These are phyloP conservation scores for Hycleus cichorii DNA, from an alignment of 1,140 invertebrate genomes.

Conservation along the genomic window DNA sequence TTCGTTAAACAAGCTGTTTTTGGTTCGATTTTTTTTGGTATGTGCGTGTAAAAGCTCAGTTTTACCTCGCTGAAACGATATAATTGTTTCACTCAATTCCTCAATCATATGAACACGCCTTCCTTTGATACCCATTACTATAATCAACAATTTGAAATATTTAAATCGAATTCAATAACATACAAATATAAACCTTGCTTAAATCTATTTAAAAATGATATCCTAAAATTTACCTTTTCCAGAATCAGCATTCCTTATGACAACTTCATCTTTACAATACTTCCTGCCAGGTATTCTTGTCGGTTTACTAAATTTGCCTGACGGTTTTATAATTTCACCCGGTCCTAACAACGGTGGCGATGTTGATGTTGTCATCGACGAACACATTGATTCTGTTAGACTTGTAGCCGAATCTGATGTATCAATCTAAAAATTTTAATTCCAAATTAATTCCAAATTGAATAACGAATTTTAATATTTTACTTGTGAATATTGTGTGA, in stretches of 20 bases:
- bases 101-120: conserved; percentile 95
- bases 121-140: conserved; percentile 98
- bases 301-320: conserved; percentile 81
- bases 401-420: conserved; percentile 30
- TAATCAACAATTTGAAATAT: conserved; percentile 37
- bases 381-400: conserved; percentile 32
- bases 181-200: no score
- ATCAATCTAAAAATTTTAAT: conserved; percentile 27
- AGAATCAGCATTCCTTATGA: conserved; percentile 87
- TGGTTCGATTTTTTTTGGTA: no score
- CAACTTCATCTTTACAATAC: conserved; percentile 88
- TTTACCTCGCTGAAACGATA: conserved; percentile 97
- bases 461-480: not conserved
- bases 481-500: conserved; percentile 48
- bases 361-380: conserved; percentile 41
- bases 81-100: conserved; percentile 94
- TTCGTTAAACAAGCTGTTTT: no score
- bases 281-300: conserved; percentile 85
- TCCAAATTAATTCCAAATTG: not conserved
- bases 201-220: not conserved
- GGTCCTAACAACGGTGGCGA: conserved; percentile 56
- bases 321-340: conserved; percentile 78
- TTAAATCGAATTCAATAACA: not conserved
- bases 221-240: conserved; percentile 70
- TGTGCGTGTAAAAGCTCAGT: not conserved